Evolutionary conservation across 2,888 invertebrate species (phyloP), one percentile per base, ranked within the genome.

Genomic region (Yponomeuta evonymella): DNA sequence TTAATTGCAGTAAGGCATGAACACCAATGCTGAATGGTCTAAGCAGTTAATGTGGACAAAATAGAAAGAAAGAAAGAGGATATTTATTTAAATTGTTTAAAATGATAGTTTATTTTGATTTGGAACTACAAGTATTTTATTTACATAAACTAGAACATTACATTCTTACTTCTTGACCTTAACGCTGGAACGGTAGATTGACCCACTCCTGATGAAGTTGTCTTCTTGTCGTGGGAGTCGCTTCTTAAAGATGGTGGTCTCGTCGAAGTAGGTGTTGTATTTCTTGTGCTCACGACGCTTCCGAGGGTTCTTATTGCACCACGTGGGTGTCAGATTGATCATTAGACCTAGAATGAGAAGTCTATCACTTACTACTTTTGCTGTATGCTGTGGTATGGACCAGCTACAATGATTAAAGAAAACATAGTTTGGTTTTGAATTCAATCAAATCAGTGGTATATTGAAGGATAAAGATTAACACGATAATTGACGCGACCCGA

Each of bases 201-300:
- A 69, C 1, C 67, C 69, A n/a, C 66, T 82, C 88, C 89, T 83
- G 72, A 85, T 86, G 73, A 87, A 92, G 71, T 75, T 81, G 73
- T 92, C 92, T 29, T 77, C 82, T 63, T 82, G 88, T 72, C 84
- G 86, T 0, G 88, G 88, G 75, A 87, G 84, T 71, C 78, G 83
- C 75, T 80, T 88, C 87, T 83, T 79, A 73, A 93, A 93, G 76
- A 96, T 96, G 9, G 96, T 96, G 0, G 79, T 86, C 85, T 97
- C 97, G 84, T 96, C 95, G 85, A 94, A 98, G 85, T 98, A 98
- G 73, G 95, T 95, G 84, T 98, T 97, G 80, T 94, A 97, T 79
- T 95, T 95, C 79, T 95, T 97, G 93, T 95, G 95, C 4, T 93
- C 92, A 72, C 78, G 90, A 73, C 96, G 93, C 77, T 90, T 93